Base-by-base conservation (phyloP, 64 coral and sea anemone genomes). In the Montipora efflorescens region DNA sequence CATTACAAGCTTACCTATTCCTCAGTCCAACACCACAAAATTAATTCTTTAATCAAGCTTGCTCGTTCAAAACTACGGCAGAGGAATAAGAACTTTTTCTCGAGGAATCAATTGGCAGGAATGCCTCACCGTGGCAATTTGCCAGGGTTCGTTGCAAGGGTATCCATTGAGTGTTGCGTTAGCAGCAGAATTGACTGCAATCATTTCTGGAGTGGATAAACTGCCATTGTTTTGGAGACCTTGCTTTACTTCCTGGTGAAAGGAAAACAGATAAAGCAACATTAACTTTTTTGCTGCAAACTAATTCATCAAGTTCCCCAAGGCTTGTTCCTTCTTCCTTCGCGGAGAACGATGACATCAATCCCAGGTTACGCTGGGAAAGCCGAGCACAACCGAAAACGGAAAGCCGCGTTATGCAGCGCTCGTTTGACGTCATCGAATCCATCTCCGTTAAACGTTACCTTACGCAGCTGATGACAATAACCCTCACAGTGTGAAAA, bases 111-210 rank as follows among this genome's bases (percentile, higher is more conserved):
- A 48, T 8, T 46, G 15, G 19, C 82, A 86, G 3, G 44, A 5
- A 12, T 14, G 7, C 0, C 43, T 18, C 0, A 8, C 0, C 0
- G 20, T 86, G 0, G 62, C 82, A 10, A n/a, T 13, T 8, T 8
- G 0, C 66, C 82, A 20, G 8, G 82, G 9, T 49, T 86, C 66
- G 22, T 86, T 86, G 46, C 62, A 86, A 1, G 14, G 45, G 16
- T 67, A 47, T 21, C 82, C 82, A 71, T 21, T 50, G 2, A 86
- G 82, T n/a, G 82, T 86, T 19, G 47, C 71, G 64, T 48, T 48
- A 12, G 18, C 71, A 5, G 66, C 48, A 4, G 64, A 86, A 13
- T 49, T 86, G 45, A 10, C 18, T 49, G 43, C 62, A 71, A 11
- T 51, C 8, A 67, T 86, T 46, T 70, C 46, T 21, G 82, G 82